These are phyloP conservation scores for Aphis gossypii DNA, from an alignment of 1,140 invertebrate species.

Conservation along the genomic window DNA sequence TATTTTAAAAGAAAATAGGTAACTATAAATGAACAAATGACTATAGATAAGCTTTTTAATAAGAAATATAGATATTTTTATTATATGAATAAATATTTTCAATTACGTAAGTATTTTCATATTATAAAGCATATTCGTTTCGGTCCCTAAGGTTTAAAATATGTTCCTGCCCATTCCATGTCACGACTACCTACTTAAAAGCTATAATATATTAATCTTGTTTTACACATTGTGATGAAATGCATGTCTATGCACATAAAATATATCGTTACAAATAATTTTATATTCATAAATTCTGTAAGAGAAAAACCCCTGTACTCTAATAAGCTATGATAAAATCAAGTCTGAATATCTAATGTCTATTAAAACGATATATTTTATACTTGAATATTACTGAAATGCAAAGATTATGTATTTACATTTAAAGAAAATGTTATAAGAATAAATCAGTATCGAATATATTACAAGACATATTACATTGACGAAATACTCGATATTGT, in stretches of 20 bases:
- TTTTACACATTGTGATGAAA: background rate
- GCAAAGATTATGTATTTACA: background rate
- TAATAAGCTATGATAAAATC: background rate
- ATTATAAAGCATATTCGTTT: no score
- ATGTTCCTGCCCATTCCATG: no score
- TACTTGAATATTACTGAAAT: background rate
- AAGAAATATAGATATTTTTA: no score
- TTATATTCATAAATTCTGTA: background rate
- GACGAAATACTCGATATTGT: background rate
- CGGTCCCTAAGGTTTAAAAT: no score
- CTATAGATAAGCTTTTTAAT: no score
- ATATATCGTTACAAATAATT: background rate
- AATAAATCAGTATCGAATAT: background rate
- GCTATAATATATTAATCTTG: no score
- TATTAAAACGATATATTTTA: background rate
- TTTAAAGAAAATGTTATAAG: background rate
- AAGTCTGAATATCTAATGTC: background rate
- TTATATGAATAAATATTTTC: no score
- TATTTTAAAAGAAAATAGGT: no score
- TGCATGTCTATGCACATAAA: background rate
- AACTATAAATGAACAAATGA: no score
- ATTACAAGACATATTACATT: background rate
- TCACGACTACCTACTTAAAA: no score
- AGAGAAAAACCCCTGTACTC: background rate
- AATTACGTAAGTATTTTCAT: no score